Conservation (phyloP, 2,888 invertebrate genomes). For the Drosophila paracracens region DNA sequence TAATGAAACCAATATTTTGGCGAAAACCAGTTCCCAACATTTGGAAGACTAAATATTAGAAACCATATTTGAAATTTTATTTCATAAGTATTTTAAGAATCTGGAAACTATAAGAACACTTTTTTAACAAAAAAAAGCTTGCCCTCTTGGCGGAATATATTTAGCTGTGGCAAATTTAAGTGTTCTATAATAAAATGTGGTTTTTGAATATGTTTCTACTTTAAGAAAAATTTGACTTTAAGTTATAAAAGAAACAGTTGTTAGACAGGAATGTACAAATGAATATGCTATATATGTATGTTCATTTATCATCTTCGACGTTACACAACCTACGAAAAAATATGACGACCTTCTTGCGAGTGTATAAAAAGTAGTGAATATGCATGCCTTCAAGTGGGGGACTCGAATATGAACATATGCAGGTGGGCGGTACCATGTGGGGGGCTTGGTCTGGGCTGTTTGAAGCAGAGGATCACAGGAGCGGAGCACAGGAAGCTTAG, state of each 20-base stretch:
- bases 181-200: not conserved
- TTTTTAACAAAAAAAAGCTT: not conserved
- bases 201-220: not conserved
- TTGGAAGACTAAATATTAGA: not conserved
- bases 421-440: constrained; percentile 26
- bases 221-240: not conserved
- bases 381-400: constrained; percentile 30
- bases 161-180: not conserved
- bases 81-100: not conserved
- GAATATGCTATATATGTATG: not conserved
- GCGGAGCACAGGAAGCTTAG: constrained; percentile 56
- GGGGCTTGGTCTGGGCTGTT: not conserved
- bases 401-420: constrained; percentile 62
- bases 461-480: not conserved
- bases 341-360: not conserved
- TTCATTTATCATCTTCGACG: not conserved
- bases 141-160: not conserved
- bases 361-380: constrained; percentile 8
- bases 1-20: not conserved
- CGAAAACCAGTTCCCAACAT: no score
- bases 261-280: not conserved
- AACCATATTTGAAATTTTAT: not conserved
- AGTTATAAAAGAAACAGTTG: not conserved
- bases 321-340: not conserved
- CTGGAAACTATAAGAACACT: not conserved